A percentile compares a stretch with the other conserved stretches of the same genome.
These are phyloP conservation scores for Leptatherina wallacei DNA, from an alignment of 2,797 vertebrate species.

Conservation along the genomic window DNA sequence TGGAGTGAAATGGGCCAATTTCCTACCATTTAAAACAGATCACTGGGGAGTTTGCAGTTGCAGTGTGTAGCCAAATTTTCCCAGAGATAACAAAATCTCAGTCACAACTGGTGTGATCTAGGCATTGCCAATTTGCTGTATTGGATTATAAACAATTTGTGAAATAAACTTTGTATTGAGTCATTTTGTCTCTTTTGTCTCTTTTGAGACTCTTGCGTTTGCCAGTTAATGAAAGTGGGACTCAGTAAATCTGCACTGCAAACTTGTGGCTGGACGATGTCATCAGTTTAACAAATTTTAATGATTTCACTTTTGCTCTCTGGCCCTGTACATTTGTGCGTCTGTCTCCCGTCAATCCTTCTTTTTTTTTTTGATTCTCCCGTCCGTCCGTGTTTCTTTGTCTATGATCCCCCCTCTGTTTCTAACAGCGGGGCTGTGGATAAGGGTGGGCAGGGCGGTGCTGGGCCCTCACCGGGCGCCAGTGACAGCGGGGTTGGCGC, in stretches of 20 bases:
- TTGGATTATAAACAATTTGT: slow-evolving; percentile 1
- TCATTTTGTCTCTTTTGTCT: slow-evolving; percentile 18
- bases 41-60: not conserved
- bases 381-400: slow-evolving; percentile 73
- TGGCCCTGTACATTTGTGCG: slow-evolving; percentile 74
- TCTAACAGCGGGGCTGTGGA: slow-evolving; percentile 91
- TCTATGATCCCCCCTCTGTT: slow-evolving; percentile 63
- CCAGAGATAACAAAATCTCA: not conserved
- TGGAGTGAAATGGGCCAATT: slow-evolving; percentile 30
- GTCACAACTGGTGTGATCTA: not conserved
- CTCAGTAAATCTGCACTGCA: not conserved
- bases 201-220: slow-evolving; percentile 4
- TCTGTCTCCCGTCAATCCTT: slow-evolving; percentile 70
- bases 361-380: slow-evolving; percentile 52
- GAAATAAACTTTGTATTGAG: slow-evolving; percentile 1
- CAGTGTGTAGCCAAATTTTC: slow-evolving; percentile 1
- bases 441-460: slow-evolving; percentile 90
- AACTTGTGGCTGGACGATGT: slow-evolving; percentile 36
- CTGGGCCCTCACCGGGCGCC: slow-evolving; percentile 78
- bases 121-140: not conserved
- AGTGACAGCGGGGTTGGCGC: slow-evolving; percentile 75
- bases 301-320: slow-evolving; percentile 76
- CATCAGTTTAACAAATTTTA: slow-evolving; percentile 51
- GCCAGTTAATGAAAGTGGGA: slow-evolving; percentile 16
- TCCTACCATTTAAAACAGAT: slow-evolving; percentile 9